Percentiles rank a stretch among this genome's conserved stretches.
Evolutionary conservation across 2,113 vertebrate genomes (phyloP).

Genomic region (Pterocles orientalis): DNA sequence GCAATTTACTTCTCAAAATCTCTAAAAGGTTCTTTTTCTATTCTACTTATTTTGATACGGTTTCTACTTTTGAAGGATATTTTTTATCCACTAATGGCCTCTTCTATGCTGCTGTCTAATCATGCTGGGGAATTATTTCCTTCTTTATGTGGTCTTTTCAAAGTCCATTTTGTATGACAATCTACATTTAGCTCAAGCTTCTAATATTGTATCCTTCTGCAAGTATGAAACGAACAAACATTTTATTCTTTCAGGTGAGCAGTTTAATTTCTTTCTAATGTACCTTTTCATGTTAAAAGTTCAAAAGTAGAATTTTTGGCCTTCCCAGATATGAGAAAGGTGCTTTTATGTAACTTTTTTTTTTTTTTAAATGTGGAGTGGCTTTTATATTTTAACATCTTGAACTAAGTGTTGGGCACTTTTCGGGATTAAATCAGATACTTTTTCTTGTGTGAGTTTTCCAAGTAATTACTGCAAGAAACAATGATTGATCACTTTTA

Average conservation of each 20-base stretch:
- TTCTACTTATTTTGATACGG: not conserved
- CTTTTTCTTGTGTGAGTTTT: not conserved
- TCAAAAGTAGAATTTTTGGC: not conserved
- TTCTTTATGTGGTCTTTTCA: not conserved
- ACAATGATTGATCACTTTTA: not conserved
- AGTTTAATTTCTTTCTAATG: not conserved
- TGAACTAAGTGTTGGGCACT: not conserved
- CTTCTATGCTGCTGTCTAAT: not conserved
- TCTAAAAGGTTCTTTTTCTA: not conserved
- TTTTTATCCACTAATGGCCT: not conserved
- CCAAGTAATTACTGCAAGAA: not conserved
- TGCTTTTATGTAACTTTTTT: rapidly evolving
- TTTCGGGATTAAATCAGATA: not conserved
- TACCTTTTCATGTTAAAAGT: not conserved
- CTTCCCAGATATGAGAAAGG: not conserved
- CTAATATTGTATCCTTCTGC: not conserved
- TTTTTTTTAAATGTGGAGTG: not conserved
- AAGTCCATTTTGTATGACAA: not conserved
- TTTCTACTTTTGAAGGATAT: not conserved
- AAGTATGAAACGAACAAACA: not conserved
- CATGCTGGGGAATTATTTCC: not conserved
- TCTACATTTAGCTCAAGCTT: not conserved
- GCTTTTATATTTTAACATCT: not conserved
- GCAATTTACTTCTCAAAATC: not conserved
- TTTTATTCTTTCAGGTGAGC: not conserved